These are phyloP conservation scores for Coecobrya sp. DNA, from an alignment of 2,888 invertebrate genomes.

Conservation along the genomic window DNA sequence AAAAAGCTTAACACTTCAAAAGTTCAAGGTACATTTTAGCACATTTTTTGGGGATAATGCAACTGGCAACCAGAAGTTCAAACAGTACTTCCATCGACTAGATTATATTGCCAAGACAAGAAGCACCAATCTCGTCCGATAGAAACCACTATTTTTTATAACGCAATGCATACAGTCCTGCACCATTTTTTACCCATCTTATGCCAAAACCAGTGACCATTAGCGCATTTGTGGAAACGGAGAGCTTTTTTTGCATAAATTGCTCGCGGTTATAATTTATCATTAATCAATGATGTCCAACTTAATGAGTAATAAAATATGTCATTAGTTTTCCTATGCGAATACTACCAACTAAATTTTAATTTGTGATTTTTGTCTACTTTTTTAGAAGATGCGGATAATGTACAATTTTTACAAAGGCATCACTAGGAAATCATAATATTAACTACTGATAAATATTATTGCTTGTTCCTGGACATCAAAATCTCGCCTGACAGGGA, in stretches of 20 bases:
- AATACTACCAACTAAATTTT: neutral
- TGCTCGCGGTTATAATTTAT: neutral
- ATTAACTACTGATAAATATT: neutral
- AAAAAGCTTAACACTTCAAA: neutral
- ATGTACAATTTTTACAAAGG: neutral
- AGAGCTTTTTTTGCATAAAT: neutral
- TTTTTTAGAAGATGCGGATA: neutral
- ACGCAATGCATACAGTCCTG: no score
- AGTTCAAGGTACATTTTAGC: neutral
- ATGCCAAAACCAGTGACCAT: neutral
- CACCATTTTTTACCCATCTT: neutral
- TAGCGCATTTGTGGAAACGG: neutral
- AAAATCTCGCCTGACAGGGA: constrained; percentile 45
- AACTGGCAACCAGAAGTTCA: no score
- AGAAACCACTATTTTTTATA: no score
- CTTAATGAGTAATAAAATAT: neutral
- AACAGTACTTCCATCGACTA: no score
- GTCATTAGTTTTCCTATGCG: neutral
- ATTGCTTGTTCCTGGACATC: constrained; percentile 54
- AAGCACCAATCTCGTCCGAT: neutral
- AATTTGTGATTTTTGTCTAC: neutral
- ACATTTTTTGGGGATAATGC: neutral
- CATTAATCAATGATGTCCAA: neutral
- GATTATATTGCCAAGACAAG: neutral
- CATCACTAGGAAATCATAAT: constrained; percentile 40